These are phyloP conservation scores for Gavialis gangeticus DNA, from an alignment of 2,113 vertebrate genomes.

Conservation along the genomic window DNA sequence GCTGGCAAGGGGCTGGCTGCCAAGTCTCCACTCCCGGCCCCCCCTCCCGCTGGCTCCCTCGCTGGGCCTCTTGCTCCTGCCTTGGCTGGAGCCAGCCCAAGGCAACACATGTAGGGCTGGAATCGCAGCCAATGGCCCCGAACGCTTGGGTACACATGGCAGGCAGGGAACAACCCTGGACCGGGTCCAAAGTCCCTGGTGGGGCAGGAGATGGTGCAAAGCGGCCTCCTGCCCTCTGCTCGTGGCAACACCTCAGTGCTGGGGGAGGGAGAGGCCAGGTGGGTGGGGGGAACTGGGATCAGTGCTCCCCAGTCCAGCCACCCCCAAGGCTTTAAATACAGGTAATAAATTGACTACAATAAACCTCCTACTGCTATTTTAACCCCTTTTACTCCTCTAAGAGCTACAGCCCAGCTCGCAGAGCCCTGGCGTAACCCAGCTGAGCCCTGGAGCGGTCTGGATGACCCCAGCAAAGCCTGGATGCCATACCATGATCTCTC, in stretches of 20 bases:
- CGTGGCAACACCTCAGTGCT: too few species aligned
- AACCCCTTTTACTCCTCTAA: background rate
- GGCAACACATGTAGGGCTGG: background rate
- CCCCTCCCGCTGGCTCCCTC: background rate
- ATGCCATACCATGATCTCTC: too few species aligned
- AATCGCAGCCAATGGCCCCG: background rate
- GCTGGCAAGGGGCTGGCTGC: background rate
- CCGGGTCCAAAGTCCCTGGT: background rate
- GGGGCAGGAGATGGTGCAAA: background rate
- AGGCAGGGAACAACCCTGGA: background rate
- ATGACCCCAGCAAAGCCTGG: background rate
- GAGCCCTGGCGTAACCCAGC: background rate
- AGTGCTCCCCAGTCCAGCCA: background rate
- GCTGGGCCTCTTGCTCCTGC: too few species aligned
- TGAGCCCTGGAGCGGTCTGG: background rate
- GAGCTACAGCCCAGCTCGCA: background rate
- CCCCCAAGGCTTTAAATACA: background rate
- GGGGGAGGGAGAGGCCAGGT: background rate
- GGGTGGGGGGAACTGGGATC: background rate
- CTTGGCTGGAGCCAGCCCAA: too few species aligned
- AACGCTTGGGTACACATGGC: background rate
- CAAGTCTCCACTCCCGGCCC: too few species aligned
- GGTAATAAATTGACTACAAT: background rate
- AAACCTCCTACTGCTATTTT: background rate
- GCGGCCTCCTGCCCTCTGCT: background rate